These are phyloP conservation scores for Silurus glanis DNA, from an alignment of 2,113 vertebrate genomes.

Conservation along the genomic window DNA sequence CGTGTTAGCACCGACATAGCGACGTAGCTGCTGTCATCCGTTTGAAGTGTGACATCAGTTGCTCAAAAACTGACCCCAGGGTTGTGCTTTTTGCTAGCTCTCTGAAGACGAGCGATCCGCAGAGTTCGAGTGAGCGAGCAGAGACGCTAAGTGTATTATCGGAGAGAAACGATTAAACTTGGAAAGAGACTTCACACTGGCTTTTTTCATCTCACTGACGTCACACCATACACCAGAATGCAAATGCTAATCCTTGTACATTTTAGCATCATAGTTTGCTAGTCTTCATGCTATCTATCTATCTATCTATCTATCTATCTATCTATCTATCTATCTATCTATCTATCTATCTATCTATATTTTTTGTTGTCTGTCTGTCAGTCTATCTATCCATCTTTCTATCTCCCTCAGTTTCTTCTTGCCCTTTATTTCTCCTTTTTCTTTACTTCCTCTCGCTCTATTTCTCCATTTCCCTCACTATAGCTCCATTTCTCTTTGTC, in stretches of 20 bases:
- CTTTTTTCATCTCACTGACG: neutral
- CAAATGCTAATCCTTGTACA: neutral
- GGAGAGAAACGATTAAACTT: too few relatives aligned
- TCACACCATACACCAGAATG: too few relatives aligned
- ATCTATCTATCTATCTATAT: too few relatives aligned
- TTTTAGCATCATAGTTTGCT: neutral
- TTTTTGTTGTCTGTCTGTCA: too few relatives aligned
- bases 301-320: neutral
- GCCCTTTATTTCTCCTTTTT: too few relatives aligned
- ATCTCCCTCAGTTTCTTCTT: neutral
- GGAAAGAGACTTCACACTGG: too few relatives aligned
- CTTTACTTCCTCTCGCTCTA: too few relatives aligned
- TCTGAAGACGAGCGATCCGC: neutral
- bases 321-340: too few relatives aligned
- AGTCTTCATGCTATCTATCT: conserved; percentile 2
- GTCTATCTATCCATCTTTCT: too few relatives aligned
- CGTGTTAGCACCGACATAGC: conserved; percentile 32
- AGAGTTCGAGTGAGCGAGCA: neutral
- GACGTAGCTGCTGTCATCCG: conserved; percentile 33
- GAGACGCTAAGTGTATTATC: neutral
- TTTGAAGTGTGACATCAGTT: conserved; percentile 47
- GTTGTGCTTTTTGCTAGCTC: conserved; percentile 22
- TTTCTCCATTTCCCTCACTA: too few relatives aligned
- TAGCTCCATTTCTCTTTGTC: too few relatives aligned
- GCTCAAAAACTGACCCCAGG: conserved; percentile 16